These are phyloP conservation scores for Tachysurus fulvidraco DNA, from an alignment of 2,113 vertebrate species.

Conservation along the genomic window DNA sequence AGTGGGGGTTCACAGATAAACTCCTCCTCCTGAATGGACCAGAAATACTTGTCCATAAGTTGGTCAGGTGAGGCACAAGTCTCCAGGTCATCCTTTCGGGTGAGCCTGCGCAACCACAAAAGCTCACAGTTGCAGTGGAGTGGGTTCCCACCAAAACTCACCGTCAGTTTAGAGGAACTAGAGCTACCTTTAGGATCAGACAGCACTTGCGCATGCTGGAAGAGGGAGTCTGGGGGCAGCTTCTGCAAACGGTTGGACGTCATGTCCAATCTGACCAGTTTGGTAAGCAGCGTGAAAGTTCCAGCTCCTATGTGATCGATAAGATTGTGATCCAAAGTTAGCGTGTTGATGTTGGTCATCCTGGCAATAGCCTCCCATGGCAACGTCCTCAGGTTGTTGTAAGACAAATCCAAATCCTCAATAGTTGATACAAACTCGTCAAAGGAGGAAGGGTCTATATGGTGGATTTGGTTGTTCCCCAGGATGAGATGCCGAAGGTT, in stretches of 20 bases:
- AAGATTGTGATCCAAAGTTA: conserved; percentile 92
- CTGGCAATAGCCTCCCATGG: conserved; percentile 89
- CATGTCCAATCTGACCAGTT: conserved; percentile 88
- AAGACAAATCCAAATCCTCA: conserved; percentile 92
- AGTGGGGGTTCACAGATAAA: conserved; percentile 85
- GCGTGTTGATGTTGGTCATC: conserved; percentile 90
- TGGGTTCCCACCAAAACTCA: conserved; percentile 90
- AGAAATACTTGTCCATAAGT: conserved; percentile 89
- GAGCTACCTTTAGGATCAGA: conserved; percentile 72
- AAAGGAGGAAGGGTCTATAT: conserved; percentile 80
- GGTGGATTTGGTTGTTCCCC: conserved; percentile 90
- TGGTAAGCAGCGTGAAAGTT: conserved; percentile 85
- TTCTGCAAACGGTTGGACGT: conserved; percentile 92
- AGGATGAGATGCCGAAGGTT: conserved; percentile 92
- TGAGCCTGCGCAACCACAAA: conserved; percentile 86
- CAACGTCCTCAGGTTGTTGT: conserved; percentile 85
- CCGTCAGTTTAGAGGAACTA: conserved; percentile 77
- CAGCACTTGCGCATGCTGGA: conserved; percentile 76
- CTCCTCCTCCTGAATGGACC: conserved; percentile 93
- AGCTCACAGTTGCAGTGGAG: conserved; percentile 93
- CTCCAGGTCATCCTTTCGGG: conserved; percentile 85
- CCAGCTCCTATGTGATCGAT: conserved; percentile 86
- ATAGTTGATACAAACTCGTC: conserved; percentile 88
- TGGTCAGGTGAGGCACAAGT: conserved; percentile 89
- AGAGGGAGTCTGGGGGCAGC: conserved; percentile 86